Conservation (phyloP, 1,140 invertebrate genomes). For the Brachionus calyciflorus region DNA sequence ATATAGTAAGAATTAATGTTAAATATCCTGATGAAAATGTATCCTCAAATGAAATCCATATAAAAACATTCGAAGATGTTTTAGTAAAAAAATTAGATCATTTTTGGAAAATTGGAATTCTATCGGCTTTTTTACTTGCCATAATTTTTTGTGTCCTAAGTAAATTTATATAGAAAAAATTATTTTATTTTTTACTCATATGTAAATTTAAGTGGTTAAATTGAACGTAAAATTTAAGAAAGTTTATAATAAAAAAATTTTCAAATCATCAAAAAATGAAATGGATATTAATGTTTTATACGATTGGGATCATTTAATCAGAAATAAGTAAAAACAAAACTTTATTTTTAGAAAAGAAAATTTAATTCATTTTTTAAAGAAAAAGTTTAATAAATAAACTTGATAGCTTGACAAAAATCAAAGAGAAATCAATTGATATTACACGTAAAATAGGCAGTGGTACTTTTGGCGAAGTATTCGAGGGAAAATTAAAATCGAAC, state of each 20-base stretch:
- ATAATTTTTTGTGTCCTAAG: too few relatives aligned
- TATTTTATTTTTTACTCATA: too few relatives aligned
- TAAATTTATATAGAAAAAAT: too few relatives aligned
- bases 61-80: too few relatives aligned
- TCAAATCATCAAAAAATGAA: background rate
- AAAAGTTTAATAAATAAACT: slow-evolving; percentile 21
- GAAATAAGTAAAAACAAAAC: background rate
- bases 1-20: background rate
- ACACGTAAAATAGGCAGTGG: slow-evolving; percentile 1
- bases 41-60: background rate
- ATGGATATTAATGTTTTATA: background rate
- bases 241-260: background rate
- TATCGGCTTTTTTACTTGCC: too few relatives aligned
- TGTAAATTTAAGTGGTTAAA: background rate
- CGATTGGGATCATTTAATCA: background rate
- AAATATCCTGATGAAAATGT: background rate
- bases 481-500: background rate
- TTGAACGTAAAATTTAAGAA: background rate
- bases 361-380: background rate
- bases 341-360: background rate
- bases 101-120: too few relatives aligned
- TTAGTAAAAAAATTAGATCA: too few relatives aligned
- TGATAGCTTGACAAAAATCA: background rate
- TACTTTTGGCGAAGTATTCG: slow-evolving; percentile 9
- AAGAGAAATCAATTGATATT: background rate